phyloP scores from a whole-genome alignment of 2,797 vertebrate species.

The Iguana delicatissima region DNA sequence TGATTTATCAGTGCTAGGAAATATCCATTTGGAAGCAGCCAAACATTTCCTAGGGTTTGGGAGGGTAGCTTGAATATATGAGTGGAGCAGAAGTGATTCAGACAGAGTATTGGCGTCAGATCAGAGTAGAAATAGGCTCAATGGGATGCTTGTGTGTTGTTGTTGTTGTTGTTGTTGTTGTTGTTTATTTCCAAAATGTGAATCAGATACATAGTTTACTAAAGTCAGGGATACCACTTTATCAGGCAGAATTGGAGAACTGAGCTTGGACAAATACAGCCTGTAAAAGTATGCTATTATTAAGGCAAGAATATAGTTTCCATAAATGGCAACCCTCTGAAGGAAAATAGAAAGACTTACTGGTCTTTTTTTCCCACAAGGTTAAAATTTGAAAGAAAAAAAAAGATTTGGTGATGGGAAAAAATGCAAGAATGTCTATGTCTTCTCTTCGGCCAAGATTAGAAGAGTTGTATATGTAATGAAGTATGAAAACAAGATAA shows the following conservation, averaged over 20 bases:
- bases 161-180: neutral
- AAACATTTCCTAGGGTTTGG: neutral
- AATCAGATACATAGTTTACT: neutral
- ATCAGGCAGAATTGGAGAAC: neutral
- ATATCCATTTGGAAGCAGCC: neutral
- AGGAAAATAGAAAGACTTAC: neutral
- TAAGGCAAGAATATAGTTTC: neutral
- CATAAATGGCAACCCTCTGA: neutral
- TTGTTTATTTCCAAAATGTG: neutral
- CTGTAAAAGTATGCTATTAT: neutral
- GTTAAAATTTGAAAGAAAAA: neutral
- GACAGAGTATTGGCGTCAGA: neutral
- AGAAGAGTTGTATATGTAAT: neutral
- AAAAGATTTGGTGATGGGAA: slow-evolving; percentile 15
- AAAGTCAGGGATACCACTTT: neutral
- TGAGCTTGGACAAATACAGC: neutral
- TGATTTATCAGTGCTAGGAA: neutral
- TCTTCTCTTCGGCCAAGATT: slow-evolving; percentile 31
- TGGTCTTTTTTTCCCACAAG: neutral
- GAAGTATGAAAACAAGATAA: neutral
- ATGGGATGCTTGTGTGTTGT: too few relatives aligned
- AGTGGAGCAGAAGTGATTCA: neutral
- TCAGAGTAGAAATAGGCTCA: neutral
- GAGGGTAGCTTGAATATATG: too few relatives aligned
- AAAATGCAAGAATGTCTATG: slow-evolving; percentile 17